These are phyloP conservation scores for Hippocampus barbouri DNA, from an alignment of 2,113 vertebrate genomes.

Conservation along the genomic window DNA sequence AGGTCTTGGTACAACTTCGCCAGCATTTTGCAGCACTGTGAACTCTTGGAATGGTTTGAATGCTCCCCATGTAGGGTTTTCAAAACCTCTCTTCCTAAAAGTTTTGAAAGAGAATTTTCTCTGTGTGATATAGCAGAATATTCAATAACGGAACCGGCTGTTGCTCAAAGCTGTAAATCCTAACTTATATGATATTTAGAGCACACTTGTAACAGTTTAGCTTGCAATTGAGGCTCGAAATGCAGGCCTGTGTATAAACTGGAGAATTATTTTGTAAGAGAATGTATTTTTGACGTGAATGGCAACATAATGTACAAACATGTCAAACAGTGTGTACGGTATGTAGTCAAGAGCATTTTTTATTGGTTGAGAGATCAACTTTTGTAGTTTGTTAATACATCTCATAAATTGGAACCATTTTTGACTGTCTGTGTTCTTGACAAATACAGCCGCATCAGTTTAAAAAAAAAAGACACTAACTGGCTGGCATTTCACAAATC, in stretches of 20 bases:
- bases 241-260: not conserved
- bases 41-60: slow-evolving; percentile 29
- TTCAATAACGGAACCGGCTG: not conserved
- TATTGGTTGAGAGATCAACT: slow-evolving; percentile 29
- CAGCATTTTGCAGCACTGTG: slow-evolving; percentile 87
- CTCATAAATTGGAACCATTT: slow-evolving; percentile 6
- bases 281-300: not conserved
- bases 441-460: slow-evolving; percentile 12
- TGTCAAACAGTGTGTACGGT: slow-evolving; percentile 44
- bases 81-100: not conserved
- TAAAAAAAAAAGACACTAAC: slow-evolving; percentile 24
- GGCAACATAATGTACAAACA: slow-evolving; percentile 14
- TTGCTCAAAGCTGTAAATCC: not conserved
- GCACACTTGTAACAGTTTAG: not conserved
- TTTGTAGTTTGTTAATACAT: slow-evolving; percentile 29
- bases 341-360: slow-evolving; percentile 23
- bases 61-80: not conserved
- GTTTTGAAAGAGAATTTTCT: not conserved
- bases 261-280: not conserved
- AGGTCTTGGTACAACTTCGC: slow-evolving; percentile 84
- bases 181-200: not conserved
- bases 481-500: slow-evolving; percentile 65
- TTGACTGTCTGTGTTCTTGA: slow-evolving; percentile 22
- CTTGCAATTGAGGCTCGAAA: not conserved
- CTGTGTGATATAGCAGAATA: not conserved